Evolutionary conservation across 2,797 vertebrate species (phyloP).

Genomic region (Pithecia hirsuta): DNA sequence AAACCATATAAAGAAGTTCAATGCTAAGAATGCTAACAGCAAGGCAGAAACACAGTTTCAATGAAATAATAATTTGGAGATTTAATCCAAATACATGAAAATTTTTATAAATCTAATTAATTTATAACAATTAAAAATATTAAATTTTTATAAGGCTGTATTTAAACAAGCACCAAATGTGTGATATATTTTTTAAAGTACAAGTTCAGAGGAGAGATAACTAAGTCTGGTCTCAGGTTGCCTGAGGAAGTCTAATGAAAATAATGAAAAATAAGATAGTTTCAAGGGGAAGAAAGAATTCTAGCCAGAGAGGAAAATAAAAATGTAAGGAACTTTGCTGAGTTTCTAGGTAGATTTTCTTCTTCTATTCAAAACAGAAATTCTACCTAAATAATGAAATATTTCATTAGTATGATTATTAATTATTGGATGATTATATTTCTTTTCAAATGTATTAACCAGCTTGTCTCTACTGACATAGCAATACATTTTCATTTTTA

Average conservation of each 20-base stretch:
- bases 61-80: neutral
- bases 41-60: neutral
- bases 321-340: slow-evolving; percentile 3
- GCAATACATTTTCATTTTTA: slow-evolving; percentile 63
- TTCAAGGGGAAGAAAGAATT: neutral
- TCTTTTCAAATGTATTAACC: slow-evolving; percentile 49
- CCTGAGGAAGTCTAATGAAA: neutral
- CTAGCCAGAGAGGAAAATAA: neutral
- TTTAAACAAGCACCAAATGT: slow-evolving; percentile 14
- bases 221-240: neutral
- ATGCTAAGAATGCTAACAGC: neutral
- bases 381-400: slow-evolving; percentile 30
- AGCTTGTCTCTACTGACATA: slow-evolving; percentile 57
- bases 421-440: slow-evolving; percentile 51
- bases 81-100: neutral
- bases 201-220: neutral
- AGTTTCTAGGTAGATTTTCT: slow-evolving; percentile 16
- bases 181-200: neutral
- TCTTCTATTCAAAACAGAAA: slow-evolving; percentile 15
- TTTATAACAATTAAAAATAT: slow-evolving; percentile 15
- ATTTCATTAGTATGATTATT: slow-evolving; percentile 51
- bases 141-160: neutral
- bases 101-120: slow-evolving; percentile 30
- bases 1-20: neutral
- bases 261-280: neutral